Evolutionary conservation across 2,113 vertebrate species (phyloP).

Genomic region (Pyxicephalus adspersus): DNA sequence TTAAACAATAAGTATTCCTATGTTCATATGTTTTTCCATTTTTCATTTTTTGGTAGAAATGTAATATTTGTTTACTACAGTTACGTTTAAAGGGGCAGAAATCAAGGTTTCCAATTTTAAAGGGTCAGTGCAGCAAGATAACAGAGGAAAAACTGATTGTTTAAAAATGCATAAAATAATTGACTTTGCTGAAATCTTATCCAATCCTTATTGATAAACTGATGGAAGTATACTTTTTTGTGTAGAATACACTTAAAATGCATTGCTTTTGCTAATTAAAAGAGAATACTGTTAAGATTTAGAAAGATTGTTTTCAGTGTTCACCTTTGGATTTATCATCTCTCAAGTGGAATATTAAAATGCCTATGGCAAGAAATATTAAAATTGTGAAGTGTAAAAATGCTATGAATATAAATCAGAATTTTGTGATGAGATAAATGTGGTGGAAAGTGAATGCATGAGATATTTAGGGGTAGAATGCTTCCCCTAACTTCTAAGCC

Average conservation of each 20-base stretch:
- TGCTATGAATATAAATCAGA: slow-evolving; percentile 58
- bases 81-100: background rate
- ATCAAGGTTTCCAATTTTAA: background rate
- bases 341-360: slow-evolving; percentile 47
- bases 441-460: slow-evolving; percentile 53
- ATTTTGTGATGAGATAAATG: slow-evolving; percentile 54
- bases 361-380: slow-evolving; percentile 52
- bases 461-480: slow-evolving; percentile 55
- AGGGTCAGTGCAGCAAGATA: background rate
- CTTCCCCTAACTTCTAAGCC: slow-evolving; percentile 54
- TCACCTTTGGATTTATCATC: slow-evolving; percentile 39
- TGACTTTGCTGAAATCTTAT: slow-evolving; percentile 11
- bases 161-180: background rate
- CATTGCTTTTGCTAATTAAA: slow-evolving; percentile 41
- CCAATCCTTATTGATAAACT: slow-evolving; percentile 22
- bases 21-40: too few relatives aligned
- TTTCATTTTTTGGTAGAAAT: too few relatives aligned
- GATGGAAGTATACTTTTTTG: slow-evolving; percentile 1
- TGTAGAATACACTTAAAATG: background rate
- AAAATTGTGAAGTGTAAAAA: slow-evolving; percentile 57
- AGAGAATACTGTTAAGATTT: slow-evolving; percentile 30
- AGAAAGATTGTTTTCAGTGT: slow-evolving; percentile 44
- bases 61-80: too few relatives aligned
- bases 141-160: background rate
- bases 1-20: too few relatives aligned